These are phyloP conservation scores for Craniophora ligustri DNA, from an alignment of 2,888 invertebrate species.

Conservation along the genomic window DNA sequence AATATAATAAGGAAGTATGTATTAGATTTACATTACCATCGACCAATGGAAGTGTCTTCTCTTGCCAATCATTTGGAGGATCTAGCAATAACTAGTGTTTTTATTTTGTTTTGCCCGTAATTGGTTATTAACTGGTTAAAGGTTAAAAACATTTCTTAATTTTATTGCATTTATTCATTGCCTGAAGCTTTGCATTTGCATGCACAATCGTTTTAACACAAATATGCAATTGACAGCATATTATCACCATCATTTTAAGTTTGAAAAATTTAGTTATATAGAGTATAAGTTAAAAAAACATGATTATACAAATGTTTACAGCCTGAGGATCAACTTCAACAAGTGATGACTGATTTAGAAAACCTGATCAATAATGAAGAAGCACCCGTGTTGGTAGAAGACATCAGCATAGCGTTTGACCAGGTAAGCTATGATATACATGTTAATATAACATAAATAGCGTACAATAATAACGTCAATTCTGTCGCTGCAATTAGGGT, in stretches of 20 bases:
- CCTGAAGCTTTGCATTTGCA: conserved; percentile 9
- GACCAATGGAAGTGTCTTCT: too few relatives aligned
- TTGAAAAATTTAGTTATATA: background rate
- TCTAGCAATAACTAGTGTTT: too few relatives aligned
- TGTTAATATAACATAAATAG: too few relatives aligned
- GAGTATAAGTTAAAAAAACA: too few relatives aligned
- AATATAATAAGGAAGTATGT: too few relatives aligned
- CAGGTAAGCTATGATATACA: conserved; percentile 61
- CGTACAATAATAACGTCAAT: too few relatives aligned
- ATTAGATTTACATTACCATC: too few relatives aligned
- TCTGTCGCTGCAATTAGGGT: too few relatives aligned
- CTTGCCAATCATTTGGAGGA: too few relatives aligned
- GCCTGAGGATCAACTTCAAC: conserved; percentile 74
- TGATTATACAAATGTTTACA: too few relatives aligned
- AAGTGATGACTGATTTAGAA: conserved; percentile 72
- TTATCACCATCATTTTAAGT: background rate
- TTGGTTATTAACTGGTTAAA: too few relatives aligned
- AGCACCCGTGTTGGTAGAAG: conserved; percentile 60
- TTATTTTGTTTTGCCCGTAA: too few relatives aligned
- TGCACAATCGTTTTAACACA: background rate
- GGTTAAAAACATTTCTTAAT: background rate
- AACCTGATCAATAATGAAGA: conserved; percentile 64
- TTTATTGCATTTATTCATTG: background rate
- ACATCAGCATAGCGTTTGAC: conserved; percentile 68
- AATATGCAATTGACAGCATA: background rate